Base-by-base conservation (phyloP, 2,797 vertebrate species). In the Orientallactaga sibirica region DNA sequence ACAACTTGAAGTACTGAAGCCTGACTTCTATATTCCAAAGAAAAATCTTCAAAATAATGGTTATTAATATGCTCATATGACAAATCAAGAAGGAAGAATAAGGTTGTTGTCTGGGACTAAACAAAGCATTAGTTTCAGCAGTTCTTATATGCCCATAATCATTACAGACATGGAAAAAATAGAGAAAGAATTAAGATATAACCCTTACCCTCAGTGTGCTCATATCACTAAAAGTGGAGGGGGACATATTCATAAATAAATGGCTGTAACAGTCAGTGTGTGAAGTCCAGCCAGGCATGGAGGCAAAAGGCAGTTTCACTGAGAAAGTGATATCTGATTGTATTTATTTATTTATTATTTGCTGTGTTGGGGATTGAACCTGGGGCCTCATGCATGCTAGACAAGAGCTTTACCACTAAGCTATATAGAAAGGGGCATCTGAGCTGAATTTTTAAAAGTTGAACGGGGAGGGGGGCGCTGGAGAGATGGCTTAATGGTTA, bases 401-500 rank as follows among this genome's bases (percentile, higher is more conserved):
- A 48, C 48, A 48, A 48, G 48, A 48, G 48, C 48, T 48, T 48
- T 48, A 48, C 48, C 48, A 48, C 48, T 48, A 48, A 58, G 14
- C 11, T 58, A 58, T 16, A 58, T 58, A 58, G 55, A 58, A 58
- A 58, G 55, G 14, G 12, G 12, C 16, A 58, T 2, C 55, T 22
- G 55, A 84, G n/a, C 27, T 91, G 79, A 88, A 73, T 52, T 88
- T 55, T 83, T 55, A 82, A 92, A 37, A 37, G 33, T 37, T 37
- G 33, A 37, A 37, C 33, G 2, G 33, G 33, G 33, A 37, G 33
- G 33, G 33, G 33, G 33, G 33, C 33, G 33, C 33, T 37, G 33
- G 33, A 37, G 33, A 37, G 33, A 2, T 37, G 33, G 33, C 33
- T 37, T 37, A 37, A 2, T 37, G 33, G 33, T 37, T 37, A 37